phyloP scores from a whole-genome alignment of 2,888 invertebrate species.

The Amblyjoppa fuscipennis region DNA sequence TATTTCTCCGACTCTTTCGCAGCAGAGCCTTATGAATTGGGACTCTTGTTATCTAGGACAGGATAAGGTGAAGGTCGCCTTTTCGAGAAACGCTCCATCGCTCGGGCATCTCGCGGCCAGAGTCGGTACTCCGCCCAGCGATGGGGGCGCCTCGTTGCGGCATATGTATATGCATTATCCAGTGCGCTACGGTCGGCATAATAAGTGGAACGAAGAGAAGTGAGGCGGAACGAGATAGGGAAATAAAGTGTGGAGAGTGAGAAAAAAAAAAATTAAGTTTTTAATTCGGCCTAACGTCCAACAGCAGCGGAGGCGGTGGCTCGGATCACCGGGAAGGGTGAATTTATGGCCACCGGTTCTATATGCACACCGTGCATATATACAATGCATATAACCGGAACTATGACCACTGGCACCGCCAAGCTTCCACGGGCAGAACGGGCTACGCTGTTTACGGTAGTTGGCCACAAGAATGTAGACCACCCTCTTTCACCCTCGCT shows the following conservation, averaged over 20 bases:
- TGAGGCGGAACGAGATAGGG: slow-evolving; percentile 17
- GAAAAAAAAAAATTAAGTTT: slow-evolving; percentile 76
- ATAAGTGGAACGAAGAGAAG: slow-evolving; percentile 59
- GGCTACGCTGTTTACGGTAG: slow-evolving; percentile 78
- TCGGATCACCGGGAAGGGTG: slow-evolving; percentile 66
- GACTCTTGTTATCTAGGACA: too few relatives aligned
- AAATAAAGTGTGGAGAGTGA: slow-evolving; percentile 24
- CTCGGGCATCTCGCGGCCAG: too few relatives aligned
- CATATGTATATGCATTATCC: neutral
- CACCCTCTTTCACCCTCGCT: slow-evolving; percentile 68
- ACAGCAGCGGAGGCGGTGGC: slow-evolving; percentile 38
- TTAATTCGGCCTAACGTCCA: slow-evolving; percentile 81
- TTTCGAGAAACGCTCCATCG: too few relatives aligned
- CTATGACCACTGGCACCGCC: slow-evolving; percentile 51
- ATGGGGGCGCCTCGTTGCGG: neutral
- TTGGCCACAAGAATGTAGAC: slow-evolving; percentile 82
- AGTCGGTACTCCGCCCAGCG: too few relatives aligned
- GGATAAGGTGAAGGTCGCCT: too few relatives aligned
- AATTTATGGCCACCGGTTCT: slow-evolving; percentile 75
- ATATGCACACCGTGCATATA: neutral
- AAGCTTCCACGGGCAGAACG: slow-evolving; percentile 63
- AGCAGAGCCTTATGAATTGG: too few relatives aligned
- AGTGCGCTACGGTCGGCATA: slow-evolving; percentile 37
- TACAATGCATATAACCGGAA: slow-evolving; percentile 20
- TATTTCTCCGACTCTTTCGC: too few relatives aligned